Evolutionary conservation across 2,888 invertebrate species (phyloP).

Genomic region (Drosophila pullipes): DNA sequence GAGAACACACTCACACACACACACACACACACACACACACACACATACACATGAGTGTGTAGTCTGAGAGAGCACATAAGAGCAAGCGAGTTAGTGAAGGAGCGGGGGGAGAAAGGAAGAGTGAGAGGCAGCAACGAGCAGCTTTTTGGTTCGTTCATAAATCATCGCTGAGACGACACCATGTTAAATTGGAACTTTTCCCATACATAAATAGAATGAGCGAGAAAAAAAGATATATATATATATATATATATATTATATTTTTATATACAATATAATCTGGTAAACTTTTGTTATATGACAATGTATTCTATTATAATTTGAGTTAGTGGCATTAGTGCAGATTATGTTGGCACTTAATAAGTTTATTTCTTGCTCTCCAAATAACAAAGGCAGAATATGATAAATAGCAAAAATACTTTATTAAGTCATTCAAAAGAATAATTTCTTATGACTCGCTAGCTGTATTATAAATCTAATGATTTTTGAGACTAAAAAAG

Average conservation of each 20-base stretch:
- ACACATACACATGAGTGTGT: conserved; percentile 33
- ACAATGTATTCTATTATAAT: conserved; percentile 12
- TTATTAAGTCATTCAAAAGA: neutral
- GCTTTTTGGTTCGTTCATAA: conserved; percentile 73
- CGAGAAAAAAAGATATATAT: conserved; percentile 33
- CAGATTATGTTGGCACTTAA: conserved; percentile 13
- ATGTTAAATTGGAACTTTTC: conserved; percentile 83
- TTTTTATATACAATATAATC: conserved; percentile 4
- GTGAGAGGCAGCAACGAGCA: conserved; percentile 44
- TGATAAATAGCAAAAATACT: too few species aligned
- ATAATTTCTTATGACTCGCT: neutral
- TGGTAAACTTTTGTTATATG: conserved; percentile 5
- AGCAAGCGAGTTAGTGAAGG: neutral
- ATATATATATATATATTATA: conserved; percentile 4
- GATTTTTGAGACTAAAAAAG: neutral
- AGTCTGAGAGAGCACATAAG: conserved; percentile 12
- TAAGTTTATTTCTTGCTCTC: neutral
- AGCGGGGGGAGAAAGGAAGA: neutral
- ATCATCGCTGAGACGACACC: conserved; percentile 82
- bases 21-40: conserved; percentile 33
- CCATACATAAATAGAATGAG: conserved; percentile 76
- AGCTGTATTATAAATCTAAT: neutral
- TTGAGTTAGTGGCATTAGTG: conserved; percentile 9
- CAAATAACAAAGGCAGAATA: neutral
- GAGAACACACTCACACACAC: conserved; percentile 30